phyloP scores from a whole-genome alignment of 2,888 invertebrate species.

The Drosophila mulleri region DNA sequence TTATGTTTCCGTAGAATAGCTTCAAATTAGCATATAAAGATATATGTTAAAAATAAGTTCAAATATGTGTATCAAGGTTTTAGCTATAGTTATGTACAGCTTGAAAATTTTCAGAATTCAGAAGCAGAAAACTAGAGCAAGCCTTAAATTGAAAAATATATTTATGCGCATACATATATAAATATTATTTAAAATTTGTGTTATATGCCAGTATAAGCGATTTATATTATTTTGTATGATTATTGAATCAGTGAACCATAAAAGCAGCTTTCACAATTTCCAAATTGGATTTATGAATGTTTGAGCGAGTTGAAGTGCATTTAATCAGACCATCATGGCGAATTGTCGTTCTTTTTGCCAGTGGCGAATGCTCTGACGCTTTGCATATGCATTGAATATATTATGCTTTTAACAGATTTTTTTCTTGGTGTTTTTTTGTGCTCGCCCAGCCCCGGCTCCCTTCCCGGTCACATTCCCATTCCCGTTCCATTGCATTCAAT shows the following conservation, averaged over 20 bases:
- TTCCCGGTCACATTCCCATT: background rate
- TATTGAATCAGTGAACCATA: background rate
- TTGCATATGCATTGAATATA: conserved; percentile 11
- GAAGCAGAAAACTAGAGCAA: too few species aligned
- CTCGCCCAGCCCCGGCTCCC: too few species aligned
- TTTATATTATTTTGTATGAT: background rate
- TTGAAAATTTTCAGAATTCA: background rate
- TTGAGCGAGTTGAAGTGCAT: conserved; percentile 12
- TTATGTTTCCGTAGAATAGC: background rate
- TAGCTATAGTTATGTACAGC: background rate
- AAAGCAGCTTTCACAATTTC: conserved; percentile 5
- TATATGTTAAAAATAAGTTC: background rate
- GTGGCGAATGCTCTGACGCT: conserved; percentile 4
- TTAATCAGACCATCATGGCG: conserved; percentile 13
- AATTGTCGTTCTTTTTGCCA: conserved; percentile 20
- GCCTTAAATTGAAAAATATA: too few species aligned
- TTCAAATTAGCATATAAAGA: background rate
- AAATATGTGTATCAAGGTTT: background rate
- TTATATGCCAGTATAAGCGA: background rate
- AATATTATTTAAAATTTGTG: background rate
- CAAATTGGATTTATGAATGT: conserved; percentile 9
- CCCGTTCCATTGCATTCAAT: conserved; percentile 23
- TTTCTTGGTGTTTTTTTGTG: background rate
- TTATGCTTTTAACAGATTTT: conserved; percentile 17
- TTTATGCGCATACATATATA: background rate